phyloP scores from a whole-genome alignment of 2,888 invertebrate genomes.

The Stenotaenia linearis region DNA sequence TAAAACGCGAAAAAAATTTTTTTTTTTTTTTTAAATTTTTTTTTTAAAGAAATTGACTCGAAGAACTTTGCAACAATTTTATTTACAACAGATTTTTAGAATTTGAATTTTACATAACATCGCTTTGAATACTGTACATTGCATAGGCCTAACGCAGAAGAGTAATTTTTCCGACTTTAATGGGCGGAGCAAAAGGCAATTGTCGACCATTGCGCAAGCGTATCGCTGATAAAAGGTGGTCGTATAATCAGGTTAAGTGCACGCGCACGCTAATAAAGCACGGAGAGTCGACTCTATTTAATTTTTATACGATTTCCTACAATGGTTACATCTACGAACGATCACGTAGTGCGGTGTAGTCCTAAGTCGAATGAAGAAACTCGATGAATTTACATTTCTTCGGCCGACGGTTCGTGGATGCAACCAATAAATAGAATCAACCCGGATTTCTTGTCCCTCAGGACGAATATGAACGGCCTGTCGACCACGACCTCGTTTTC shows the following conservation, averaged over 20 bases:
- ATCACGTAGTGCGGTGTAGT: background rate
- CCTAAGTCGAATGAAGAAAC: background rate
- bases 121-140: background rate
- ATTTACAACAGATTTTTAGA: background rate
- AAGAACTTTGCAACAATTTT: background rate
- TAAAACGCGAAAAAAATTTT: too few species aligned
- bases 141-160: too few species aligned
- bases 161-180: background rate
- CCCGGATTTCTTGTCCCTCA: slow-evolving; percentile 37
- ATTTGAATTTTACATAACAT: background rate
- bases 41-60: too few species aligned
- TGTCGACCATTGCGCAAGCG: background rate
- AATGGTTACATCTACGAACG: background rate
- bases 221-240: background rate
- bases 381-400: background rate
- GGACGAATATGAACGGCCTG: slow-evolving; percentile 39
- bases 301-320: background rate
- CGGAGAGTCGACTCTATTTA: background rate
- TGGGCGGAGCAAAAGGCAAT: background rate
- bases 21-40: too few species aligned
- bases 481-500: slow-evolving; percentile 32
- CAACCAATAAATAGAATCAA: slow-evolving; percentile 38
- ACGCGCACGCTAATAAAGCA: background rate
- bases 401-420: slow-evolving; percentile 35
- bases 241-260: background rate